phyloP scores from a whole-genome alignment of 1,140 invertebrate genomes.

The Galleria mellonella region DNA sequence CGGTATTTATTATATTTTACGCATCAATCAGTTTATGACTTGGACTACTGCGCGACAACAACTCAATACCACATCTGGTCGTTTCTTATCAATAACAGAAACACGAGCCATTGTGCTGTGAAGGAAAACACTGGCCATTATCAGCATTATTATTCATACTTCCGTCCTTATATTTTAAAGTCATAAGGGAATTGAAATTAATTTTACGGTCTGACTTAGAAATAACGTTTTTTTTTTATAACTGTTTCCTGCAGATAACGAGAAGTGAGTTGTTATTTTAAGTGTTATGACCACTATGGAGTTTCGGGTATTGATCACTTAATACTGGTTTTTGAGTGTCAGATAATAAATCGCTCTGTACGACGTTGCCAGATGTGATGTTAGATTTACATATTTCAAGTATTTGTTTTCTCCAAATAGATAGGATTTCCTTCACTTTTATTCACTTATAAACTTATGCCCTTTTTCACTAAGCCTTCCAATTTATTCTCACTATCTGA shows the following conservation, averaged over 20 bases:
- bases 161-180: slow-evolving; percentile 47
- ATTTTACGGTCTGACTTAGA: slow-evolving; percentile 22
- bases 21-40: slow-evolving; percentile 9
- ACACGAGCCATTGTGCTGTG: slow-evolving; percentile 48
- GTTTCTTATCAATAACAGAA: slow-evolving; percentile 53
- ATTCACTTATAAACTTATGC: too few species aligned
- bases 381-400: too few species aligned
- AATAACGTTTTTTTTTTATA: slow-evolving; percentile 5
- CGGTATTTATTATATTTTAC: not conserved
- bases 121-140: slow-evolving; percentile 57
- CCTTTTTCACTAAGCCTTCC: too few species aligned
- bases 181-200: slow-evolving; percentile 26
- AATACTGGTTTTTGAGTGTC: too few species aligned
- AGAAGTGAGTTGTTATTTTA: too few species aligned
- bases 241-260: slow-evolving; percentile 35
- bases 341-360: too few species aligned
- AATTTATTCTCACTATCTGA: too few species aligned
- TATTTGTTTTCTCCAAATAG: too few species aligned
- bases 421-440: too few species aligned
- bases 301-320: not conserved
- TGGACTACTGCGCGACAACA: slow-evolving; percentile 11
- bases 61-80: slow-evolving; percentile 45
- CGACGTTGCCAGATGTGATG: too few species aligned
- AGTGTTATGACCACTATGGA: not conserved
- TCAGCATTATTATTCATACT: slow-evolving; percentile 37